phyloP scores from a whole-genome alignment of 1,140 invertebrate species.

The Calliopsis andreniformis region DNA sequence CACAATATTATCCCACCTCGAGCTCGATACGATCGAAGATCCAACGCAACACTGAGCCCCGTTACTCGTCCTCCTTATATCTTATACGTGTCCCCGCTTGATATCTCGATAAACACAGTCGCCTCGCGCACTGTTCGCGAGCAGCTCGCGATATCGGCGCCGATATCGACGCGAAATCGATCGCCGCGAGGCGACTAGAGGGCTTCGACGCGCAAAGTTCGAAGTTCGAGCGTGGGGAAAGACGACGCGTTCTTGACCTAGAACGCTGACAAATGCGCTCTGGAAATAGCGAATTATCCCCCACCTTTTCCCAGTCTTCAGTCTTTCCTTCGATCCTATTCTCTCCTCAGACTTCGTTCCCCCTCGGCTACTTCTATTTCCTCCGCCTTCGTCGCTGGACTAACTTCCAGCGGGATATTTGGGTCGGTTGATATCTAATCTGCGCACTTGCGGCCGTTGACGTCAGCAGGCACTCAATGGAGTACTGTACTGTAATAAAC shows the following conservation, averaged over 20 bases:
- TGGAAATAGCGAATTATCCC: background rate
- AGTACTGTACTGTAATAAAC: constrained; percentile 20
- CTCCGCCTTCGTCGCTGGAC: background rate
- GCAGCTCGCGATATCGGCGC: background rate
- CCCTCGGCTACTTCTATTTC: background rate
- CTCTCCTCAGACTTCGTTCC: background rate
- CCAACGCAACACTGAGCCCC: constrained; percentile 38
- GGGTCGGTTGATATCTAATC: constrained; percentile 52
- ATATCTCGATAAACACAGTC: constrained; percentile 56
- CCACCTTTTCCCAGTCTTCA: background rate
- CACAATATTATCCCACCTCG: background rate
- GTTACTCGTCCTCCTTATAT: constrained; percentile 51
- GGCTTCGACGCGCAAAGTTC: background rate
- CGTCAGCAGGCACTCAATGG: constrained; percentile 31
- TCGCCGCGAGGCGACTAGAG: background rate
- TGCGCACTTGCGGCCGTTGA: constrained; percentile 7
- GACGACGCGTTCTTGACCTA: constrained; percentile 25
- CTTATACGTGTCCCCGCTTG: constrained; percentile 43
- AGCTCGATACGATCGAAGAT: constrained; percentile 1
- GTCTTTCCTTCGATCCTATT: background rate
- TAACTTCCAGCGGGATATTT: background rate
- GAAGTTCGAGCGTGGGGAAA: constrained; percentile 42
- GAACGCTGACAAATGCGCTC: constrained; percentile 6
- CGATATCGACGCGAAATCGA: constrained; percentile 32
- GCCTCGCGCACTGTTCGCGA: background rate